Evolutionary conservation across 2,888 invertebrate genomes (phyloP), one percentile per base, ranked within the genome.

Genomic region (Cantharis rufa): DNA sequence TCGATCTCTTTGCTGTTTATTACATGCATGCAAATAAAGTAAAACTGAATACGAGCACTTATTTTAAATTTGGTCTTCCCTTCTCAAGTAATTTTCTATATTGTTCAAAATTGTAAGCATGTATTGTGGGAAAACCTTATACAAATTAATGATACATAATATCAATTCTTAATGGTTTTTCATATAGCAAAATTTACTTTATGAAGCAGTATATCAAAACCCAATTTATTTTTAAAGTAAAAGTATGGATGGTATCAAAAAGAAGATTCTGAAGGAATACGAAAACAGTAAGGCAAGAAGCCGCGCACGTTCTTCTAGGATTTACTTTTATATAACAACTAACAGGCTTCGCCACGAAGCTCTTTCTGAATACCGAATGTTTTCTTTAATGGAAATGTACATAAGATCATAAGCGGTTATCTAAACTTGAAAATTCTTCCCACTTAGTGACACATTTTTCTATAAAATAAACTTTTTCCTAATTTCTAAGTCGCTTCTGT

Each of bases 321-420:
- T 86, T 86, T 87, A 85, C 86, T 86, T 87, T 87, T 86, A 86
- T 87, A 86, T 86, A 86, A 87, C 86, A 87, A 86, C 86, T 86
- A 86, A 86, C 86, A 86, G 86, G 86, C 84, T 84, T 83, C 83
- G 84, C 84, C 85, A 82, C 84, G 86, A 85, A 83, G 85, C 86
- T 83, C 83, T 83, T 82, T 79, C 81, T 84, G 86, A 85, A 86
- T 86, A 86, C 86, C 85, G 86, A 86, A 86, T 85, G 84, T 84
- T 84, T 84, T 82, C 84, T 83, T 86, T 86, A 86, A 86, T 86
- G 86, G 86, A 86, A 86, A 86, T 86, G 86, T 86, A 86, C 86
- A 86, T 86, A 86, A 86, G 85, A 85, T 84, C 84, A 85, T 85
- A 85, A 85, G 83, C 84, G 82, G 77, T 75, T 74, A 77, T 77